Percentiles rank a stretch among this genome's conserved stretches.
Evolutionary conservation across 2,797 vertebrate genomes (phyloP).

Genomic region (Falco columbarius): DNA sequence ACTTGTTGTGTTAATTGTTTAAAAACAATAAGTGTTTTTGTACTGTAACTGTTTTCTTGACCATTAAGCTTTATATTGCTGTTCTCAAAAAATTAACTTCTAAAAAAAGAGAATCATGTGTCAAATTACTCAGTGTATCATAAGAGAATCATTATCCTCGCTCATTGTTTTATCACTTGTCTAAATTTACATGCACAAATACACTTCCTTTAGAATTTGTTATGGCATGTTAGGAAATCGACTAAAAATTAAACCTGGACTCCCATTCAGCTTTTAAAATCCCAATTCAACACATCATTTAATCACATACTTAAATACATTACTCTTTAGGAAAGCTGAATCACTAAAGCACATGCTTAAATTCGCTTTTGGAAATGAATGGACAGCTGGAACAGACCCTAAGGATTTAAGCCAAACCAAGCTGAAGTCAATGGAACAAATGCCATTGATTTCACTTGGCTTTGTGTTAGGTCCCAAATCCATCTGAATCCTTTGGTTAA

Average conservation of each 20-base stretch:
- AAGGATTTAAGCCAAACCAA: not conserved
- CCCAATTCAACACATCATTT: not conserved
- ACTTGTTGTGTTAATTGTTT: not conserved
- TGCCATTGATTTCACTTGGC: not conserved
- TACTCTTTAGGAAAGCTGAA: not conserved
- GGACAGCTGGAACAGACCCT: not conserved
- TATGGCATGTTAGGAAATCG: not conserved
- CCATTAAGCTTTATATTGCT: slow-evolving; percentile 13
- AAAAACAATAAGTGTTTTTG: not conserved
- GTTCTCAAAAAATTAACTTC: slow-evolving; percentile 8
- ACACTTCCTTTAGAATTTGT: not conserved
- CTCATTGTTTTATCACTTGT: not conserved
- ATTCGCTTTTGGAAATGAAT: not conserved
- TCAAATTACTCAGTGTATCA: not conserved
- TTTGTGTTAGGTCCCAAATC: not conserved
- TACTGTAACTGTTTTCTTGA: not conserved
- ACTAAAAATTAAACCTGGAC: not conserved
- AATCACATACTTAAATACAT: not conserved
- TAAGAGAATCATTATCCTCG: not conserved
- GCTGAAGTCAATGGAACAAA: not conserved
- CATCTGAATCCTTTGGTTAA: not conserved
- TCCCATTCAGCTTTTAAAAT: not conserved
- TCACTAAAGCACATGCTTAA: not conserved
- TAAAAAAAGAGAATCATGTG: not conserved
- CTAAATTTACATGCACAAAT: not conserved